These are phyloP conservation scores for Caenorhabditis zanzibari DNA, from an alignment of 2,888 invertebrate species.

Conservation along the genomic window DNA sequence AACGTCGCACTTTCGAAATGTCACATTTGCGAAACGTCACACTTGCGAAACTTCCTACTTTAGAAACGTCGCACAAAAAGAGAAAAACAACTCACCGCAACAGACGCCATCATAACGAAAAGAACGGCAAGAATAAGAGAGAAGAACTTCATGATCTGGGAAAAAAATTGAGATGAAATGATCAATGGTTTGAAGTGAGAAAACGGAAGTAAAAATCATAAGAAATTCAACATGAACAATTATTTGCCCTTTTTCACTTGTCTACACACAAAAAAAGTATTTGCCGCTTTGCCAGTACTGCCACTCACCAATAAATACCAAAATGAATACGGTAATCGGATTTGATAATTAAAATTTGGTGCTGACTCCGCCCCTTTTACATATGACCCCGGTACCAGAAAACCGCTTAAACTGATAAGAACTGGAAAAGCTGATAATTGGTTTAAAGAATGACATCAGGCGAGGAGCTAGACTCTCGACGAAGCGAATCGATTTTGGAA, in stretches of 20 bases:
- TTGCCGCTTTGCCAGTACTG: constrained; percentile 23
- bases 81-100: constrained; percentile 50
- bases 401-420: constrained; percentile 24
- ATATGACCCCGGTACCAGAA: constrained; percentile 24
- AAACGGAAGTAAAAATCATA: constrained; percentile 11
- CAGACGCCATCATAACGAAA: constrained; percentile 56
- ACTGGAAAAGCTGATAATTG: constrained; percentile 28
- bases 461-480: not conserved
- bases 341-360: constrained; percentile 7
- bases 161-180: constrained; percentile 3
- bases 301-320: constrained; percentile 11
- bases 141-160: constrained; percentile 61
- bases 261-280: constrained; percentile 29
- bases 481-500: constrained; percentile 28
- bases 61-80: not conserved
- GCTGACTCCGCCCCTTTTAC: not conserved
- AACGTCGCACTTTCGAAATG: no score
- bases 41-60: no score
- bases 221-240: constrained; percentile 14
- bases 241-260: constrained; percentile 22
- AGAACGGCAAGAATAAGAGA: constrained; percentile 58
- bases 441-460: constrained; percentile 42
- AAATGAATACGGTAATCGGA: constrained; percentile 52
- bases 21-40: no score
- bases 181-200: not conserved